A percentile compares a stretch with the other conserved stretches of the same genome.
These are phyloP conservation scores for Ips nitidus DNA, from an alignment of 1,140 invertebrate genomes.

Conservation along the genomic window DNA sequence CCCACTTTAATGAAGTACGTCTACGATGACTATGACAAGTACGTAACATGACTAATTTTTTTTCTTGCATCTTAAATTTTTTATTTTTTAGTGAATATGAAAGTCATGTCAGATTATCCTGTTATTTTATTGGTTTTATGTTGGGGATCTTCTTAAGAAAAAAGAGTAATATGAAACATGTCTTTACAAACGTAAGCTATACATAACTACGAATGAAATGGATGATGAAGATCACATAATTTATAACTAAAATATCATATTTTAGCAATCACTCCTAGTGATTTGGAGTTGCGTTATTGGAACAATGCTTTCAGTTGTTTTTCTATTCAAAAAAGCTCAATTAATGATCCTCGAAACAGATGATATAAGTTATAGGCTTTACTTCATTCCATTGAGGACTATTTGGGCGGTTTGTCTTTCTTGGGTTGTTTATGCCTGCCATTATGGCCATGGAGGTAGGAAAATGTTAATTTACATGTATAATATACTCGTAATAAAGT, in stretches of 20 bases:
- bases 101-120: conserved; percentile 26
- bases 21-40: conserved; percentile 16
- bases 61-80: neutral
- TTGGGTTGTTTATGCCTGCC: conserved; percentile 30
- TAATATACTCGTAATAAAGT: neutral
- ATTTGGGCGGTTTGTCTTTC: conserved; percentile 16
- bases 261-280: conserved; percentile 16
- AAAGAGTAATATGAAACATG: neutral
- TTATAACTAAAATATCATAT: conserved; percentile 1
- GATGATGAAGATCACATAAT: conserved; percentile 4
- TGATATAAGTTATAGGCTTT: neutral
- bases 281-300: conserved; percentile 20
- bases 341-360: neutral
- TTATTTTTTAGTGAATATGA: conserved; percentile 21
- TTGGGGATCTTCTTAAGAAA: conserved; percentile 34
- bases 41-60: neutral
- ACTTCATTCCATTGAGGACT: conserved; percentile 9
- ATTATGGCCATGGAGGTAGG: conserved; percentile 22
- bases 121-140: conserved; percentile 36
- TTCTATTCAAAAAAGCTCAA: conserved; percentile 23
- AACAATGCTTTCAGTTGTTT: conserved; percentile 5
- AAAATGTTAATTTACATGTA: neutral
- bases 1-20: conserved; percentile 5
- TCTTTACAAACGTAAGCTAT: conserved; percentile 20
- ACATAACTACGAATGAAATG: neutral